Evolutionary conservation across 2,888 invertebrate genomes (phyloP).

Genomic region (Acanthococcus lagerstroemiae): DNA sequence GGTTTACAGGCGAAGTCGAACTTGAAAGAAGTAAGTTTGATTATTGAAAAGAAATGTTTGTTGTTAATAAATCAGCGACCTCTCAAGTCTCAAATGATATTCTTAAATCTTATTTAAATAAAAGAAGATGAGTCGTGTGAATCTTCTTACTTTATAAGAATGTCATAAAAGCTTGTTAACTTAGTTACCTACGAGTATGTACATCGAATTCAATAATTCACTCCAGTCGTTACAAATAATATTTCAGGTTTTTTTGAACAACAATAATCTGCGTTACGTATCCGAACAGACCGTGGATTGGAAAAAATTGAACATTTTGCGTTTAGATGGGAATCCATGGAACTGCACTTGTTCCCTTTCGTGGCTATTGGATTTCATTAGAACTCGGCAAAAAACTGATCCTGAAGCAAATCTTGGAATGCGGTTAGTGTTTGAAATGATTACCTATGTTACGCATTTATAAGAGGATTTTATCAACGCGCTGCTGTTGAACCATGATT

Average conservation of each 20-base stretch:
- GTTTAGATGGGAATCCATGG: conserved; percentile 55
- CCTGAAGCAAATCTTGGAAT: conserved; percentile 19
- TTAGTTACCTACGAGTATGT: too few relatives aligned
- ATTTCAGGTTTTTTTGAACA: conserved; percentile 24
- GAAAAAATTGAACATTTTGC: conserved; percentile 41
- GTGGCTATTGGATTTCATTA: conserved; percentile 43
- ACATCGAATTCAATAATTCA: too few relatives aligned
- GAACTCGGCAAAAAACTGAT: not conserved
- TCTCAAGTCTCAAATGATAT: too few relatives aligned
- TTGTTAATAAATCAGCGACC: too few relatives aligned
- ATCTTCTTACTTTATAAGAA: too few relatives aligned
- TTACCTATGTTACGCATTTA: not conserved
- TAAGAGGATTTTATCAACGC: too few relatives aligned
- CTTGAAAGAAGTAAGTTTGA: not conserved
- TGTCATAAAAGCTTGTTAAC: too few relatives aligned
- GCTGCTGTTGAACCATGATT: not conserved
- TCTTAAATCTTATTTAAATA: too few relatives aligned
- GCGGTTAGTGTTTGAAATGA: not conserved
- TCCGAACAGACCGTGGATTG: conserved; percentile 29
- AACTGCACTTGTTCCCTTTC: conserved; percentile 51
- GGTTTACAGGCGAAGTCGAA: not conserved
- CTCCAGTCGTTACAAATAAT: too few relatives aligned
- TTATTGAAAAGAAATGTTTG: too few relatives aligned
- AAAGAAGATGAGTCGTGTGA: too few relatives aligned
- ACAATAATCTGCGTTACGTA: conserved; percentile 19